phyloP scores from a whole-genome alignment of 2,797 vertebrate genomes.

The Sebastes diploproa region DNA sequence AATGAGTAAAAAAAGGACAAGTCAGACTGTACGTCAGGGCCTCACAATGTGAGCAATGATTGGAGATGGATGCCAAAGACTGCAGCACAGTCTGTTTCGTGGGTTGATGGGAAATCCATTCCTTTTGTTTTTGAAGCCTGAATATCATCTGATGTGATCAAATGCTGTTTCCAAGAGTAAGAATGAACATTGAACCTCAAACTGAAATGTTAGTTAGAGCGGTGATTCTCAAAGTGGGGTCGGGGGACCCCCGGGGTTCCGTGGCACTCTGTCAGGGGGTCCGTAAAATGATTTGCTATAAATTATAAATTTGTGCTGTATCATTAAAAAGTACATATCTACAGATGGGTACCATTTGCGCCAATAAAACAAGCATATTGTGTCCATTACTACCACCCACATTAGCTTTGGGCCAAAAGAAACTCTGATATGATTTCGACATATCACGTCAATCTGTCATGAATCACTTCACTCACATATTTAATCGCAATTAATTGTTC shows the following conservation, averaged over 20 bases:
- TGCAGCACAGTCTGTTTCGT: constrained; percentile 1
- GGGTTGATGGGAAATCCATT: constrained; percentile 34
- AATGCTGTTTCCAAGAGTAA: not conserved
- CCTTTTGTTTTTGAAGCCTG: constrained; percentile 1
- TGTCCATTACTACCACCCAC: too few relatives aligned
- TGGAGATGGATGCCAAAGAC: constrained; percentile 10
- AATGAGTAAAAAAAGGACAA: not conserved
- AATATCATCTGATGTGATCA: not conserved
- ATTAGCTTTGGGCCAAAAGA: too few relatives aligned
- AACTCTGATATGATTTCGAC: too few relatives aligned
- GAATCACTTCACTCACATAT: too few relatives aligned
- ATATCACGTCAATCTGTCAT: too few relatives aligned
- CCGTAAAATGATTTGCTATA: too few relatives aligned
- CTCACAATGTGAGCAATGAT: constrained; percentile 5
- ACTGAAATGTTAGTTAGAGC: not conserved
- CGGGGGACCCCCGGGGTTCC: too few relatives aligned
- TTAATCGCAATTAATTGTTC: too few relatives aligned
- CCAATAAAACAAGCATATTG: too few relatives aligned
- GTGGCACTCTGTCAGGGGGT: too few relatives aligned
- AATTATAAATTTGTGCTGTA: too few relatives aligned
- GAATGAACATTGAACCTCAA: not conserved
- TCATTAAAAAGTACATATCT: not conserved
- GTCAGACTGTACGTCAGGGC: not conserved
- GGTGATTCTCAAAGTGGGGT: too few relatives aligned
- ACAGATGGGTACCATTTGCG: not conserved